Evolutionary conservation across 1,140 invertebrate genomes (phyloP), one percentile per base, ranked within the genome.

Genomic region (Zaprionus africanus): DNA sequence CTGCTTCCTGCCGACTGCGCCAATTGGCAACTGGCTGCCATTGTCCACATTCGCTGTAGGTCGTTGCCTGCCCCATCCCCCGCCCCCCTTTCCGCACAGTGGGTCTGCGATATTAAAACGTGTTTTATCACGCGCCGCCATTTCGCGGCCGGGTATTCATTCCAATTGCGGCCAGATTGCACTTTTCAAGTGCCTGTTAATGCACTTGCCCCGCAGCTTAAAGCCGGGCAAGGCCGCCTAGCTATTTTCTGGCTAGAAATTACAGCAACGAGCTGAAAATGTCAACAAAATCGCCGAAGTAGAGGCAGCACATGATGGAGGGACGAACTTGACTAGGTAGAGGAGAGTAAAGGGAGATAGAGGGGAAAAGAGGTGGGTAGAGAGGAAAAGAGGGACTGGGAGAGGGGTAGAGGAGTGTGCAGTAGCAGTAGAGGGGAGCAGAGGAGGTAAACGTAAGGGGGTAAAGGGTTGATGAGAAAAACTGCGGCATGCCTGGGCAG

Each of bases 91-190:
- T 5, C 7, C 15, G 7, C 31, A 34, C 9, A 34, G 63, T 46
- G 38, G 46, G 67, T 57, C 53, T 24, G 49, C 70, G 82, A 91
- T 90, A 90, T 90, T 90, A 90, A 90, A 90, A 90, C 82, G 86
- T 90, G 87, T 90, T 90, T 90, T 90, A 90, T 90, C 86, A 90
- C 86, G 86, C 86, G 86, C 85, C 86, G 69, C 86, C 86, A 90
- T 90, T 90, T 90, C 86, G 85, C 86, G 85, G 85, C 85, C 82
- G 83, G 77, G 76, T 78, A 82, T 90, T 85, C 85, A 90, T 82
- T 85, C 85, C 86, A 80, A 90, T 90, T 90, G 85, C 86, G 85
- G 85, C 82, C 82, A 90, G 85, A 90, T 90, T 90, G 85, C 79
- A 82, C 78, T 88, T 90, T 88, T 90, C 85, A 88, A 88, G 78